Evolutionary conservation across 2,888 invertebrate species (phyloP), one percentile per base, ranked within the genome.

Genomic region (Agrilus biguttatus): DNA sequence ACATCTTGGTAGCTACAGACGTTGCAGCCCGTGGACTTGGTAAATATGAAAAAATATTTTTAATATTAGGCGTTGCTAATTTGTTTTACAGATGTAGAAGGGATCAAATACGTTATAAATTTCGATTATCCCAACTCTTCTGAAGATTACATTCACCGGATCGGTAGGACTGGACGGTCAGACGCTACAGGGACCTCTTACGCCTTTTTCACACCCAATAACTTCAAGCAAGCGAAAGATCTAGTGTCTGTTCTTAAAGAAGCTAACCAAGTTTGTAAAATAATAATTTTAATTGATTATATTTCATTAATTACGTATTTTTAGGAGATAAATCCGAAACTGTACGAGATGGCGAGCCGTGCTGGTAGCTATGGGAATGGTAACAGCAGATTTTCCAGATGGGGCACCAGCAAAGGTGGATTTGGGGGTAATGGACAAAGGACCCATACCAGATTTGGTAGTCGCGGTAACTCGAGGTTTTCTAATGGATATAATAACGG

Each of bases 11-110:
- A 52, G 96, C 96, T 57, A 97, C 96, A 49, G 96, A 97, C 72
- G 96, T 96, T 61, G 96, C 96, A 52, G 95, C 96, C 41, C 77
- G 93, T 62, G 93, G 95, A 62, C 74, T 95, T 67, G 92, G 91
- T 92, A 74, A 77, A 84, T 76, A 42, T 45, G 47, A 10, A 6
- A 6, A 6, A 23, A 23, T 23, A 23, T 35, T 3, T 35, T 6
- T 6, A 13, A 2, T n/a, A 10, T 36, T 13, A 17, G n/a, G n/a
- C n/a, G 3, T 10, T 13, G n/a, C n/a, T 28, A 10, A 28, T 45
- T 43, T 54, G 67, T 70, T 60, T 75, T 21, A 7, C 21, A 93
- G 92, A 93, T 80, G 92, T 93, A 61, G 90, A 91, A 66, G 92
- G 92, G 63, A 90, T 95, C 60, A 91, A 90, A 71, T 91, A 84